Conservation (phyloP, 2,797 vertebrate species). For the Sebastes cheni region DNA sequence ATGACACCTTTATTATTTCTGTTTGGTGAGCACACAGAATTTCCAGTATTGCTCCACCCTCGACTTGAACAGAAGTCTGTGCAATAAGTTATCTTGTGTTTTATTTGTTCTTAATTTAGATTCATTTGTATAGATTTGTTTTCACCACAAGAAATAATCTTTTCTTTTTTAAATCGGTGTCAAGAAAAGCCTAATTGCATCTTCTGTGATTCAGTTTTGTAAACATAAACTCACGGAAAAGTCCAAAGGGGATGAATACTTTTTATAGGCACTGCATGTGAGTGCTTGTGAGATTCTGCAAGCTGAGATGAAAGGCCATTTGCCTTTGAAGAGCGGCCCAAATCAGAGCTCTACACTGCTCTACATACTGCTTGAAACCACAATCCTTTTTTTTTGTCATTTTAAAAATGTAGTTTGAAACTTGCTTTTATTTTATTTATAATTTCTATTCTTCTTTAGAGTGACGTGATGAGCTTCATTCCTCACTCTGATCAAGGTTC, state of each 20-base stretch:
- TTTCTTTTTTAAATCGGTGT: conserved; percentile 15
- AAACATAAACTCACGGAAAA: conserved; percentile 40
- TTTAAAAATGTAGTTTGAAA: conserved; percentile 32
- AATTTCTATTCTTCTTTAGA: conserved; percentile 7
- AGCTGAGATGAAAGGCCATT: conserved; percentile 64
- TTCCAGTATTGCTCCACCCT: not conserved
- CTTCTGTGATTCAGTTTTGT: conserved; percentile 41
- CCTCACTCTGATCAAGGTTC: conserved; percentile 9
- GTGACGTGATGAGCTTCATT: conserved; percentile 10
- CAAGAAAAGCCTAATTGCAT: conserved; percentile 38
- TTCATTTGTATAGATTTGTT: conserved; percentile 27
- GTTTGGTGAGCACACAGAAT: not conserved
- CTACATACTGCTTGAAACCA: conserved; percentile 38
- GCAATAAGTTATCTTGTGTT: not conserved
- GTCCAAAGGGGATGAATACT: conserved; percentile 45
- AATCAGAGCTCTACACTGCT: conserved; percentile 49
- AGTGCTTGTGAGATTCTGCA: conserved; percentile 43
- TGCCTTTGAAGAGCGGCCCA: conserved; percentile 54
- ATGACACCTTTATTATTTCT: not conserved
- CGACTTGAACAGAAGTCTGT: not conserved
- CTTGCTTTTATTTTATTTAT: conserved; percentile 31
- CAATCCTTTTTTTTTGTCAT: conserved; percentile 24
- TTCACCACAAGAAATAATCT: not conserved
- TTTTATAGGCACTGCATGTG: conserved; percentile 44
- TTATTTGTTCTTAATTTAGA: conserved; percentile 9